Percentiles rank a stretch among this genome's conserved stretches.
Evolutionary conservation across 2,888 invertebrate genomes (phyloP).

Genomic region (Calliphora vomitoria): DNA sequence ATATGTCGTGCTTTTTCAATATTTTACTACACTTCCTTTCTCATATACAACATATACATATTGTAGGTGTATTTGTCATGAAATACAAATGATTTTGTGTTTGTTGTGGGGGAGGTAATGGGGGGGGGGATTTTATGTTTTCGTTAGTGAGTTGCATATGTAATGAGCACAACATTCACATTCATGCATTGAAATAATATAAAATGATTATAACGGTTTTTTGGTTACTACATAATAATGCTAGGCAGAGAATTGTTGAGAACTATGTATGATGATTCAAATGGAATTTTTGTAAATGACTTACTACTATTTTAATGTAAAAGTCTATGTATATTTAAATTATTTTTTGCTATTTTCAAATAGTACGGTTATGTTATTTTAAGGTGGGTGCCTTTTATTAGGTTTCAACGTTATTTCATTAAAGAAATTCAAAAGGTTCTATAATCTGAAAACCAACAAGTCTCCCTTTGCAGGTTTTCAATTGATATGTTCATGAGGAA

Average conservation of each 20-base stretch:
- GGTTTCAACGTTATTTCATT: no score
- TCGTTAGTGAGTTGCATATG: conserved; percentile 65
- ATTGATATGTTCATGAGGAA: no score
- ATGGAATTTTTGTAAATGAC: neutral
- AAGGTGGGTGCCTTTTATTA: no score
- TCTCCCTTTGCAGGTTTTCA: no score
- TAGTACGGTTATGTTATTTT: no score
- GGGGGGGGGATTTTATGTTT: conserved; percentile 19
- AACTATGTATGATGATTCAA: neutral
- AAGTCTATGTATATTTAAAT: no score
- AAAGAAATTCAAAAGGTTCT: no score
- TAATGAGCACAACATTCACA: conserved; percentile 58
- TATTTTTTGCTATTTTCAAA: no score
- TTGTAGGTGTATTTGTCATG: no score
- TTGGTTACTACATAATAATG: conserved; percentile 30
- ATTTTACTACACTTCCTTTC: conserved; percentile 17
- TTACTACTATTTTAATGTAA: neutral
- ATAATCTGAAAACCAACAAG: no score
- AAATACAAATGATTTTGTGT: neutral
- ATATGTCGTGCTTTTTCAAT: neutral
- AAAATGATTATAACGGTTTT: conserved; percentile 55
- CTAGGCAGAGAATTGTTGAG: neutral
- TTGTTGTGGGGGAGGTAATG: neutral
- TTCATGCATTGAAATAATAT: conserved; percentile 35
- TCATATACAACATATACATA: no score